phyloP scores from a whole-genome alignment of 2,797 vertebrate species.

The Microhierax caerulescens region DNA sequence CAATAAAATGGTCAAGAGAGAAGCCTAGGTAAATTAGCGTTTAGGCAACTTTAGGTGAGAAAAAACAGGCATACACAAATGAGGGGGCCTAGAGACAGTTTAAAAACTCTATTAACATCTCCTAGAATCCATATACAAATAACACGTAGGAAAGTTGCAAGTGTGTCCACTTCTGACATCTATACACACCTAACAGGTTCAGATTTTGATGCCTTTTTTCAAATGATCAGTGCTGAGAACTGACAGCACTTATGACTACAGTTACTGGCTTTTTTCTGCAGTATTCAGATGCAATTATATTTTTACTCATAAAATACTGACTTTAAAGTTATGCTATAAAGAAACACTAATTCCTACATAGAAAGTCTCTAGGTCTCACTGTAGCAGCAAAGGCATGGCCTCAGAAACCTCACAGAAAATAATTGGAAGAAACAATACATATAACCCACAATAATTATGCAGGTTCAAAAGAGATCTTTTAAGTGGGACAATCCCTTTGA shows the following conservation, averaged over 20 bases:
- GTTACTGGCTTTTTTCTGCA: neutral
- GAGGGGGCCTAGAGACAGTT: neutral
- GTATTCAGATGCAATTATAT: neutral
- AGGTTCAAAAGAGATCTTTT: neutral
- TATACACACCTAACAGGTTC: neutral
- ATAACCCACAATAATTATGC: neutral
- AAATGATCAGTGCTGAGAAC: neutral
- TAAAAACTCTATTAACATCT: neutral
- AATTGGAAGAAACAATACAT: neutral
- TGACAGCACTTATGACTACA: neutral
- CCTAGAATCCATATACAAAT: neutral
- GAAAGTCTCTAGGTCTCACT: neutral
- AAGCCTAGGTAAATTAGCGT: neutral
- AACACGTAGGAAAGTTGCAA: neutral
- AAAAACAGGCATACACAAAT: neutral
- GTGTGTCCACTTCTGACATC: neutral
- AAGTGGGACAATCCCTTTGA: slow-evolving; percentile 15
- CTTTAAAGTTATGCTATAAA: neutral
- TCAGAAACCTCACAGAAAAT: neutral
- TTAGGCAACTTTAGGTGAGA: neutral
- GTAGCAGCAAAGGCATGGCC: neutral
- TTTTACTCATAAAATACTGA: neutral
- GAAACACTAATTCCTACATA: neutral
- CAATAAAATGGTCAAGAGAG: neutral
- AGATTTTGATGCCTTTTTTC: neutral